Evolutionary conservation across 1,140 invertebrate species (phyloP).

Genomic region (Holotrichia oblita): DNA sequence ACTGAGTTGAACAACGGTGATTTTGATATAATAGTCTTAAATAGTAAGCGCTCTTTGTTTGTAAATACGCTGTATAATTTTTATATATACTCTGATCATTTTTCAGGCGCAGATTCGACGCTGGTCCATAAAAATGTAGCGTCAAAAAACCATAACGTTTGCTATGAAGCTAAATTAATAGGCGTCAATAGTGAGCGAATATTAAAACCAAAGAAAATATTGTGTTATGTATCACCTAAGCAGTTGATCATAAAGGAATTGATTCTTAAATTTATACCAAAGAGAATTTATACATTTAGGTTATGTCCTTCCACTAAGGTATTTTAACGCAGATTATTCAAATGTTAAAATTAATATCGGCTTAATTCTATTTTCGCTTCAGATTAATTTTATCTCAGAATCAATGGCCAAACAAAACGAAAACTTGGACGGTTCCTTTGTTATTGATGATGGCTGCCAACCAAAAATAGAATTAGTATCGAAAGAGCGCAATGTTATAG

Average conservation of each 20-base stretch:
- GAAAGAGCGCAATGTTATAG: conserved; percentile 88
- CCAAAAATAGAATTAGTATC: conserved; percentile 83
- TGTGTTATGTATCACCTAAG: conserved; percentile 88
- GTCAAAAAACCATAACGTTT: conserved; percentile 84
- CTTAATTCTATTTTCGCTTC: conserved; percentile 45
- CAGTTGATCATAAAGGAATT: conserved; percentile 93
- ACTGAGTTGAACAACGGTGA: conserved; percentile 87
- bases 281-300: conserved; percentile 89
- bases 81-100: not conserved
- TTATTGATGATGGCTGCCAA: conserved; percentile 91
- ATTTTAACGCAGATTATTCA: conserved; percentile 50
- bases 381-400: conserved; percentile 72
- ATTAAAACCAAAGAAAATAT: conserved; percentile 84
- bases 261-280: conserved; percentile 91
- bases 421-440: conserved; percentile 70
- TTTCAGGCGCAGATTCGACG: conserved; percentile 79
- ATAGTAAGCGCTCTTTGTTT: conserved; percentile 68
- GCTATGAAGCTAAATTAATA: conserved; percentile 85
- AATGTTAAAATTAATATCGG: not conserved
- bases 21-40: conserved; percentile 92
- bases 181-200: conserved; percentile 72
- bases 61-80: not conserved
- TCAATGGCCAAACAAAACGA: conserved; percentile 56
- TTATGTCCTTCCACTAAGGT: conserved; percentile 92
- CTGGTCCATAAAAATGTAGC: conserved; percentile 88